A percentile compares a stretch with the other conserved stretches of the same genome.
phyloP scores from a whole-genome alignment of 2,113 vertebrate species.

The Rhynchomys soricoides region DNA sequence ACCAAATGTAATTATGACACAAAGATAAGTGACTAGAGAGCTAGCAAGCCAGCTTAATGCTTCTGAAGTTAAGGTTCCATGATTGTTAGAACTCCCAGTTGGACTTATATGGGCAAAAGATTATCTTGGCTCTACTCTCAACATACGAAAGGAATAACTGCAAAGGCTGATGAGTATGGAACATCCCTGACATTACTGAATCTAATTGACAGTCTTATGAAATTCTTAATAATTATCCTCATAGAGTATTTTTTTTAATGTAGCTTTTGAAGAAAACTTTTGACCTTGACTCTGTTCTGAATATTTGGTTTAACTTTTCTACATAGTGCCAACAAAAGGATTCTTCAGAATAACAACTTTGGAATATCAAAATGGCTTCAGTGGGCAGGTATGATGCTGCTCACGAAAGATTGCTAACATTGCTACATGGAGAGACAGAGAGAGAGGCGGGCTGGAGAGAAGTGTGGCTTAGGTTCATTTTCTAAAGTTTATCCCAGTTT shows the following conservation, averaged over 20 bases:
- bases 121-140: neutral
- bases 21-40: conserved; percentile 10
- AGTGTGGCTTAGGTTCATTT: neutral
- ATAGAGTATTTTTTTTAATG: neutral
- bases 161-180: neutral
- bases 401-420: neutral
- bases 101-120: neutral
- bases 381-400: neutral
- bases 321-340: neutral
- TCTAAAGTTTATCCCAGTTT: neutral
- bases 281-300: neutral
- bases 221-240: neutral
- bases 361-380: neutral
- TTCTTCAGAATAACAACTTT: neutral
- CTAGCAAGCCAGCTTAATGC: neutral
- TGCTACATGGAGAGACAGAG: neutral
- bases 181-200: neutral
- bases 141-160: neutral
- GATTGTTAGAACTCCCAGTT: neutral
- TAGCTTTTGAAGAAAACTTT: neutral
- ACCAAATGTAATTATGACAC: neutral
- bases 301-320: neutral
- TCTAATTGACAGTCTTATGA: neutral
- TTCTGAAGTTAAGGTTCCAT: conserved; percentile 2
- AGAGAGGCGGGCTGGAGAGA: neutral